Conservation (phyloP, 2,888 invertebrate genomes). For the Empis stercorea region DNA sequence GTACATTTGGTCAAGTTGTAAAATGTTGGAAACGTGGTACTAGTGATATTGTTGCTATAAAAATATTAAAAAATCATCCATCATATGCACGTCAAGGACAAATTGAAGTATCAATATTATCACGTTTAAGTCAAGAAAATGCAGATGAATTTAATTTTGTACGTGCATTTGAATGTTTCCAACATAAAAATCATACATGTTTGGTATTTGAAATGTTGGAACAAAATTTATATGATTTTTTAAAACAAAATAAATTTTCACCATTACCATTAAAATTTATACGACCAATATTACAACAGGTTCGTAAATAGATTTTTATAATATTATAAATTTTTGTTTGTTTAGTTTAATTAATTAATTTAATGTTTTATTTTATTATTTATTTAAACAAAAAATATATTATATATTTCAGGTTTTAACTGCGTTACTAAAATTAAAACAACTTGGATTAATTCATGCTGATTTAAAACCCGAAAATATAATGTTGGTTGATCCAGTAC, state of each 20-base stretch:
- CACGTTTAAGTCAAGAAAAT: constrained; percentile 89
- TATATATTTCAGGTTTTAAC: constrained; percentile 45
- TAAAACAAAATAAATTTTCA: constrained; percentile 99
- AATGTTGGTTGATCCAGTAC: constrained; percentile 96
- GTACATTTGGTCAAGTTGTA: constrained; percentile 98
- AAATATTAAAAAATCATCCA: constrained; percentile 99
- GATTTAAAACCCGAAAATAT: constrained; percentile 99
- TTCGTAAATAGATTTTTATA: constrained; percentile 31
- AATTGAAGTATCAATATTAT: constrained; percentile 95
- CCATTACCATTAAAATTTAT: constrained; percentile 97
- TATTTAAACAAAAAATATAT: too few relatives aligned
- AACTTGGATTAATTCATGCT: constrained; percentile 98
- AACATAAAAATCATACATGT: constrained; percentile 98
- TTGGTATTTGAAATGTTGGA: constrained; percentile 99
- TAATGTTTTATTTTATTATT: background rate
- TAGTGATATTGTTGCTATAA: constrained; percentile 99
- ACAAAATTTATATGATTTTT: constrained; percentile 98
- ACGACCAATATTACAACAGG: constrained; percentile 97
- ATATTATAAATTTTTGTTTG: background rate
- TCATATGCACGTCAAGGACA: constrained; percentile 99
- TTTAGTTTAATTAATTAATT: background rate
- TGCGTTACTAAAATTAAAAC: constrained; percentile 57
- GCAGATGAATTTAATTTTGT: constrained; percentile 99
- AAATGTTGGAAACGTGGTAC: constrained; percentile 99
- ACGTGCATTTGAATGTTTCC: constrained; percentile 98